phyloP scores from a whole-genome alignment of 1,140 invertebrate genomes.

The Heterodera schachtii region DNA sequence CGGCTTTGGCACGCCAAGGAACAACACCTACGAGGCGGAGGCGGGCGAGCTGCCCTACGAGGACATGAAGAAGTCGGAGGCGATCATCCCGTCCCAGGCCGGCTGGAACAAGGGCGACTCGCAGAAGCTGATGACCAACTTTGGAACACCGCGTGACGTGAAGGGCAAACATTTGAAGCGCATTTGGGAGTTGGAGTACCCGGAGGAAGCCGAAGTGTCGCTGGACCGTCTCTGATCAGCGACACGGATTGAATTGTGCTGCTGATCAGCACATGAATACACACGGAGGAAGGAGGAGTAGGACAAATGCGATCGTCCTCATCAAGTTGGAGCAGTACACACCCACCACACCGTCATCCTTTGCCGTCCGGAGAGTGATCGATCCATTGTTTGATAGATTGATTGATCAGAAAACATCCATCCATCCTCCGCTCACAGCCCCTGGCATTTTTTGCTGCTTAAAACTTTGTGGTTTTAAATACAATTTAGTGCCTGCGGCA shows the following conservation, averaged over 20 bases:
- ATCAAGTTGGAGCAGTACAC: not conserved
- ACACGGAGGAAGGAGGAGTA: not conserved
- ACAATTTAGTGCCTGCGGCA: not conserved
- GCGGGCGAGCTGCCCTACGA: conserved; percentile 65
- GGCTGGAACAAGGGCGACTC: conserved; percentile 66
- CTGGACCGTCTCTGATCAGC: conserved; percentile 56
- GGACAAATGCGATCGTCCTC: not conserved
- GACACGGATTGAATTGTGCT: not conserved
- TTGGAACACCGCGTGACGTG: conserved; percentile 60
- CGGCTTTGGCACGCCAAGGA: conserved; percentile 63
- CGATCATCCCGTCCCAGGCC: conserved; percentile 64
- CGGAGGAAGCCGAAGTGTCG: conserved; percentile 59
- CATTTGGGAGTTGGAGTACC: conserved; percentile 62
- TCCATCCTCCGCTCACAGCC: not conserved
- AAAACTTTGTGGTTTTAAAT: not conserved
- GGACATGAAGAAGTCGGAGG: conserved; percentile 66
- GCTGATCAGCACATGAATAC: not conserved
- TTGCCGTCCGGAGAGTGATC: not conserved
- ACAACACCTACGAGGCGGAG: conserved; percentile 66
- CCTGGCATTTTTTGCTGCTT: not conserved
- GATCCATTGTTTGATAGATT: not conserved
- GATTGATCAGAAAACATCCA: not conserved
- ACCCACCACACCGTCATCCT: not conserved
- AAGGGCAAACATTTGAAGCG: conserved; percentile 62
- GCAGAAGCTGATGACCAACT: conserved; percentile 61